These are phyloP conservation scores for Pachliopta kotzebuea DNA, from an alignment of 2,888 invertebrate genomes.

Conservation along the genomic window DNA sequence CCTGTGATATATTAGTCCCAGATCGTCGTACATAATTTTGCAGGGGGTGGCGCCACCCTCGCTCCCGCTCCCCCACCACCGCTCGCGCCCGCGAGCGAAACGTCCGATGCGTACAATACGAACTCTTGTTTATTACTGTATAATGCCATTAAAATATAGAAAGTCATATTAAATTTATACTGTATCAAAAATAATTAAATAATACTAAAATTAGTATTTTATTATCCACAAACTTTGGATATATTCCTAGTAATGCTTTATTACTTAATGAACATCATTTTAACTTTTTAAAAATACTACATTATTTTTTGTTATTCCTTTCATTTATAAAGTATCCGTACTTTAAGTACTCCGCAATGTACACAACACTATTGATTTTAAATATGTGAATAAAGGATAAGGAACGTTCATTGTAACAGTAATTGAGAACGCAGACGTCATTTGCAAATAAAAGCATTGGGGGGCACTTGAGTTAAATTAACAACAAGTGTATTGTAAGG, in stretches of 20 bases:
- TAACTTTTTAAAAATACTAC: too few relatives aligned
- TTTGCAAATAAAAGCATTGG: conserved; percentile 36
- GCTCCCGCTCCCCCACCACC: conserved; percentile 45
- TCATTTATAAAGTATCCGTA: too few relatives aligned
- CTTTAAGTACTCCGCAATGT: too few relatives aligned
- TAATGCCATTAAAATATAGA: conserved; percentile 47
- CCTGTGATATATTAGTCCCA: conserved; percentile 80
- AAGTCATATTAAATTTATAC: conserved; percentile 4
- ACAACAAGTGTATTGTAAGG: conserved; percentile 36
- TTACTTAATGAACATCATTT: too few relatives aligned
- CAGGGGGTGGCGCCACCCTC: conserved; percentile 64
- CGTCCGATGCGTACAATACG: conserved; percentile 70
- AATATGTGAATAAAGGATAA: conserved; percentile 19
- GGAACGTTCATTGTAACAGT: conserved; percentile 18
- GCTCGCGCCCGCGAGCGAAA: conserved; percentile 53
- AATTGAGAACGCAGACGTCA: conserved; percentile 28
- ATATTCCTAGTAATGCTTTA: too few relatives aligned
- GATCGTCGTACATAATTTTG: conserved; percentile 81
- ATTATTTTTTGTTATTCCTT: too few relatives aligned
- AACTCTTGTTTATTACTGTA: conserved; percentile 75
- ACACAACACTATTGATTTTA: background rate
- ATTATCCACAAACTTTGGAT: too few relatives aligned
- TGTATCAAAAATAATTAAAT: background rate
- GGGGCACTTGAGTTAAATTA: conserved; percentile 40
- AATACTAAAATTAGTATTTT: too few relatives aligned